Conservation (phyloP, 1,140 invertebrate genomes). For the Drosophila tropicalis region DNA sequence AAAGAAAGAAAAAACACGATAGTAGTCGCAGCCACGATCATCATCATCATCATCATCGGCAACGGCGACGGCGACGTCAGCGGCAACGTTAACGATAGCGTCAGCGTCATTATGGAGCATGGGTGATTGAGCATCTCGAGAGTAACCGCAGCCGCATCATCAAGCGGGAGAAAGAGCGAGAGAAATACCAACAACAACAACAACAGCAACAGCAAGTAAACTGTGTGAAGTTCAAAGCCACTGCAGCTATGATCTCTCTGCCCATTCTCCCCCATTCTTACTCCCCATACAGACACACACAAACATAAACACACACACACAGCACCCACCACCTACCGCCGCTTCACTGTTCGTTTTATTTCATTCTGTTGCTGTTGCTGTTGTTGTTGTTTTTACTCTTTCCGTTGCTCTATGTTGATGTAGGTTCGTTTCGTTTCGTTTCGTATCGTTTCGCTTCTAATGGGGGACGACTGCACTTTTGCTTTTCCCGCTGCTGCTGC, state of each 20-base stretch:
- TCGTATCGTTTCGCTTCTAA: conserved; percentile 47
- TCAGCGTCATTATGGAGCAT: conserved; percentile 1
- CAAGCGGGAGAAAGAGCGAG: conserved; percentile 29
- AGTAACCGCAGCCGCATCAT: conserved; percentile 3
- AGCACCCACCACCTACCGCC: background rate
- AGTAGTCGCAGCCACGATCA: background rate
- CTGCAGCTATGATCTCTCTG: conserved; percentile 56
- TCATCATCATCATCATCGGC: background rate
- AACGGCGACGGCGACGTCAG: background rate
- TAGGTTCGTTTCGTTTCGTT: conserved; percentile 61
- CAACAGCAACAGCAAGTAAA: conserved; percentile 35
- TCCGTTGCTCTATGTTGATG: conserved; percentile 56
- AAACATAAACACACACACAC: conserved; percentile 4
- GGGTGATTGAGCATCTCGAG: conserved; percentile 2
- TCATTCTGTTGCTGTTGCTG: background rate
- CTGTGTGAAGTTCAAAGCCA: conserved; percentile 81
- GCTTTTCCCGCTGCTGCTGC: conserved; percentile 61
- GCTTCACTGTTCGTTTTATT: background rate
- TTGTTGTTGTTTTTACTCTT: conserved; percentile 3
- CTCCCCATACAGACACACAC: conserved; percentile 13
- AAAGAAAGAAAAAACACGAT: conserved; percentile 20
- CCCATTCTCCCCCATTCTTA: background rate
- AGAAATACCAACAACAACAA: conserved; percentile 3
- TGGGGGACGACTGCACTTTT: conserved; percentile 66
- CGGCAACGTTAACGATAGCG: background rate